Conservation (phyloP, 2,888 invertebrate species). For the Erebia epiphron region DNA sequence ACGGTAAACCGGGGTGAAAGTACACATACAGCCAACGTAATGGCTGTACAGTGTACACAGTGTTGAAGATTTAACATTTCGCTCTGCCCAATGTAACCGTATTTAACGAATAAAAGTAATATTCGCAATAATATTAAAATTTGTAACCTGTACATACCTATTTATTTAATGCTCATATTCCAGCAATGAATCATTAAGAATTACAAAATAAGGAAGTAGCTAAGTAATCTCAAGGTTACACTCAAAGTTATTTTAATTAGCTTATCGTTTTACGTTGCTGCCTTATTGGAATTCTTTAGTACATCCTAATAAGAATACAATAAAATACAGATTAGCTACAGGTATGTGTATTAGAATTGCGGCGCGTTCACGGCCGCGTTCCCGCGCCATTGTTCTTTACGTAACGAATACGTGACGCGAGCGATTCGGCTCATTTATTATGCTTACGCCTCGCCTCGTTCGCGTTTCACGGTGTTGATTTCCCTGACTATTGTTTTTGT, state of each 20-base stretch:
- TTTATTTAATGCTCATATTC: background rate
- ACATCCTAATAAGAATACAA: background rate
- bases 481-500: conserved; percentile 66
- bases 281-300: too few relatives aligned
- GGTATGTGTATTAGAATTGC: conserved; percentile 43
- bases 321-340: conserved; percentile 1
- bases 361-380: conserved; percentile 73
- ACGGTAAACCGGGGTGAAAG: conserved; percentile 75
- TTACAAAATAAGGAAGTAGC: conserved; percentile 25
- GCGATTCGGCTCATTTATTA: conserved; percentile 54
- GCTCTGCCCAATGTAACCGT: background rate
- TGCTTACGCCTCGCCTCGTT: conserved; percentile 61
- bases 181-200: conserved; percentile 8
- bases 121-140: background rate
- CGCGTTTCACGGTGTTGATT: conserved; percentile 65
- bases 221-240: conserved; percentile 26
- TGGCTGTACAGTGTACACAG: conserved; percentile 27
- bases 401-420: conserved; percentile 65
- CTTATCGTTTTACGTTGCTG: conserved; percentile 14
- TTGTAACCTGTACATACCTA: background rate
- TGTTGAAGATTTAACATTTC: conserved; percentile 21
- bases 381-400: conserved; percentile 77
- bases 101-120: too few relatives aligned
- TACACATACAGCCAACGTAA: conserved; percentile 54
- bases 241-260: conserved; percentile 14